Conservation (phyloP, 2,888 invertebrate species). For the Dysmachus trigonus region DNA sequence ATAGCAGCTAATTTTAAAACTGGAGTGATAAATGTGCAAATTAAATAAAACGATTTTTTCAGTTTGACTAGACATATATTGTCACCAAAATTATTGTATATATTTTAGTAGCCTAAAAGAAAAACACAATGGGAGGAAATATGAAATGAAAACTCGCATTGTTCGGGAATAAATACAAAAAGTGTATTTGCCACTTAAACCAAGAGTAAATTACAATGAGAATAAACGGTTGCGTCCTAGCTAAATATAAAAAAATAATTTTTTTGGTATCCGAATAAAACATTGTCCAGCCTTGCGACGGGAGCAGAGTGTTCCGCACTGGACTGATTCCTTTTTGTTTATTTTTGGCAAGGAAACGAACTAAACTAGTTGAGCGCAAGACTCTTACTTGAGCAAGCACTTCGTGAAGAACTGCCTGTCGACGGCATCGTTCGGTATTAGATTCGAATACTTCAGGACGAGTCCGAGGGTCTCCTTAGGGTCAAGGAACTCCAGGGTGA, state of each 20-base stretch:
- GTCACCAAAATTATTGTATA: too few relatives aligned
- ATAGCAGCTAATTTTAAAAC: too few relatives aligned
- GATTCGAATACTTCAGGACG: slow-evolving; percentile 62
- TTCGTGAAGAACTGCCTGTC: slow-evolving; percentile 62
- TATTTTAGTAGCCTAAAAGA: too few relatives aligned
- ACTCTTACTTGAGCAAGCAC: slow-evolving; percentile 58
- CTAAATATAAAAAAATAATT: slow-evolving; percentile 26
- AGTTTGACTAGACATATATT: too few relatives aligned
- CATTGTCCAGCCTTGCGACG: neutral
- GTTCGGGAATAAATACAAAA: slow-evolving; percentile 6
- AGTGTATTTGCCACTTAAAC: slow-evolving; percentile 6
- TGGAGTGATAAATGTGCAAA: too few relatives aligned
- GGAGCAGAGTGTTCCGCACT: neutral
- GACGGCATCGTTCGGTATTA: slow-evolving; percentile 63
- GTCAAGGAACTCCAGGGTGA: slow-evolving; percentile 60
- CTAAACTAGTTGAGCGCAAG: neutral
- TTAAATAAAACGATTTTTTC: too few relatives aligned
- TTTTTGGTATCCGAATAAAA: slow-evolving; percentile 29
- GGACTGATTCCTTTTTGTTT: neutral
- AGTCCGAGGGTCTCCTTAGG: slow-evolving; percentile 58
- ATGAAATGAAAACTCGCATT: neutral
- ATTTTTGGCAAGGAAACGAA: neutral
- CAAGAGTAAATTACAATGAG: neutral
- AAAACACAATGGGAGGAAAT: neutral
- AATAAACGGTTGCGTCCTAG: neutral